phyloP scores from a whole-genome alignment of 2,888 invertebrate species.

The Cryptosula pallasiana region DNA sequence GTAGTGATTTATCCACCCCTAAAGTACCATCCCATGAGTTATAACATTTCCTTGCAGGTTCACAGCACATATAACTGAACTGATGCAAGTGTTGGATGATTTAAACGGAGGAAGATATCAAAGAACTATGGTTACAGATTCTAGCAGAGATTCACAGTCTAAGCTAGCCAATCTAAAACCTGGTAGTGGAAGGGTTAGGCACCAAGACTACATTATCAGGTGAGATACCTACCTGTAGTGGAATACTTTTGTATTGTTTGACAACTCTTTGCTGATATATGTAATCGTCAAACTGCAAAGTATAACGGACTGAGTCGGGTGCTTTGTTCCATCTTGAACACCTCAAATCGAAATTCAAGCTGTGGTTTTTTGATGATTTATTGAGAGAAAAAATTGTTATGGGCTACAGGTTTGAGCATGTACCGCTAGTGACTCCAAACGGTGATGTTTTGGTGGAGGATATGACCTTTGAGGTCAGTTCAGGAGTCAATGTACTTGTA shows the following conservation, averaged over 20 bases:
- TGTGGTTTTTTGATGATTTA: background rate
- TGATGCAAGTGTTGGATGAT: conserved; percentile 74
- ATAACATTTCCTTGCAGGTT: conserved; percentile 56
- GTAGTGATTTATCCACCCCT: too few species aligned
- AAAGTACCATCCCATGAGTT: background rate
- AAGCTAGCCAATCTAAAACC: conserved; percentile 54
- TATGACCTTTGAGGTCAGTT: conserved; percentile 78
- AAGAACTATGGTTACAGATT: conserved; percentile 62
- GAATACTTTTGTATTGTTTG: too few species aligned
- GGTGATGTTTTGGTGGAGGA: conserved; percentile 89
- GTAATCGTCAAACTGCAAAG: too few species aligned
- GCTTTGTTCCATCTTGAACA: too few species aligned
- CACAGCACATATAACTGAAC: conserved; percentile 84
- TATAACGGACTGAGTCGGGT: too few species aligned
- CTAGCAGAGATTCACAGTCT: conserved; percentile 25
- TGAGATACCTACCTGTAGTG: conserved; percentile 30
- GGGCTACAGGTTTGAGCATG: conserved; percentile 76
- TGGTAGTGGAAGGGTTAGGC: conserved; percentile 70
- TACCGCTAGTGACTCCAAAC: conserved; percentile 94
- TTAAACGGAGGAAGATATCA: conserved; percentile 62
- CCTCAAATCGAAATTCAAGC: too few species aligned
- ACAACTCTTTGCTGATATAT: too few species aligned
- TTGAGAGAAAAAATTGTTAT: background rate
- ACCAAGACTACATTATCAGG: conserved; percentile 70
- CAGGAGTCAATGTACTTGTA: conserved; percentile 93